phyloP scores from a whole-genome alignment of 2,888 invertebrate genomes.

The Drosophila histrio region DNA sequence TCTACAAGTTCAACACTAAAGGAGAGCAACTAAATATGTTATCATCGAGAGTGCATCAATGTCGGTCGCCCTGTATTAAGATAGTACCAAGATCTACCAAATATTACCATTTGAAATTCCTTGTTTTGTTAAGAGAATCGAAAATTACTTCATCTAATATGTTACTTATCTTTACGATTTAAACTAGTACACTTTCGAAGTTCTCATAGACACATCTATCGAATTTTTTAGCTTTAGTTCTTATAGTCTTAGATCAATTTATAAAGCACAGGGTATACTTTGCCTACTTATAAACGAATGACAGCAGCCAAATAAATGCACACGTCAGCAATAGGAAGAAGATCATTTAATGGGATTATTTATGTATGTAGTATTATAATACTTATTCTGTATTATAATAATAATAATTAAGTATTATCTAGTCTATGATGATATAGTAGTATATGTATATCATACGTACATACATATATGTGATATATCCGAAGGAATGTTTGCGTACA shows the following conservation, averaged over 20 bases:
- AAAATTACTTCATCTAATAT: too few species aligned
- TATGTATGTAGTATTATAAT: conserved; percentile 23
- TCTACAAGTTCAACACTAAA: not conserved
- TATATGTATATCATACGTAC: conserved; percentile 12
- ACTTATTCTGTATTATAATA: conserved; percentile 32
- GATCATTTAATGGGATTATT: conserved; percentile 36
- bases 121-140: too few species aligned
- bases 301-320: not conserved
- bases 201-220: too few species aligned
- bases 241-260: not conserved
- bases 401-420: conserved; percentile 21
- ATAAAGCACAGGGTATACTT: conserved; percentile 29
- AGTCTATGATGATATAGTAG: not conserved
- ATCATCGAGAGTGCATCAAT: not conserved
- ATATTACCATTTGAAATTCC: too few species aligned
- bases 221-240: not conserved
- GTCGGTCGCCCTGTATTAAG: conserved; percentile 1
- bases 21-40: not conserved
- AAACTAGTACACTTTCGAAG: too few species aligned
- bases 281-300: not conserved
- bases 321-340: conserved; percentile 27
- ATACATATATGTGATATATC: too few species aligned
- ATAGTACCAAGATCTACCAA: too few species aligned
- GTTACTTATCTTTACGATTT: too few species aligned
- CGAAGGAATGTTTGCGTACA: conserved; percentile 35